Conservation (phyloP, 2,113 vertebrate species). For the Brachirus orientalis region DNA sequence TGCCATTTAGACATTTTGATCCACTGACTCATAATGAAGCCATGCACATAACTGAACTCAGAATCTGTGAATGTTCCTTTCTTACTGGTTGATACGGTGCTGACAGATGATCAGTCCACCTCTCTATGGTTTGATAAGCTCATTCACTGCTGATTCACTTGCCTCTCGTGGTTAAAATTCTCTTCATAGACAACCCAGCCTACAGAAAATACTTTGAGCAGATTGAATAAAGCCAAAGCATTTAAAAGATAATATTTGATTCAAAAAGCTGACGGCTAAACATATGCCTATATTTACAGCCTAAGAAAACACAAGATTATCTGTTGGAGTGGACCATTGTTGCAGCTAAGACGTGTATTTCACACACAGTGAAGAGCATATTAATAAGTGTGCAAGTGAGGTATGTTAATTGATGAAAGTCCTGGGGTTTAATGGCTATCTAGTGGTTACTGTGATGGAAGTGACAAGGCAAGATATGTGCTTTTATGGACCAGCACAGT, state of each 20-base stretch:
- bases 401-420: conserved; percentile 55
- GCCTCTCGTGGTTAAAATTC: neutral
- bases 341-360: conserved; percentile 22
- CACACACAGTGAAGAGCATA: conserved; percentile 36
- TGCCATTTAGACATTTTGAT: conserved; percentile 3
- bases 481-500: conserved; percentile 46
- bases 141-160: conserved; percentile 15
- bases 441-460: conserved; percentile 31
- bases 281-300: no score
- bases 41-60: neutral
- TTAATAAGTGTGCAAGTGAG: conserved; percentile 16
- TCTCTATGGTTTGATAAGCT: neutral
- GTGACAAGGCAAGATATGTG: conserved; percentile 61
- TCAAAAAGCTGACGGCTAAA: no score
- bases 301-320: no score
- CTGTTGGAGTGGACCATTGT: neutral
- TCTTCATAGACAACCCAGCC: neutral
- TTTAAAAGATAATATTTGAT: neutral
- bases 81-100: conserved; percentile 17
- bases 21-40: neutral
- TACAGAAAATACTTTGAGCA: no score
- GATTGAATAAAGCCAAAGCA: neutral
- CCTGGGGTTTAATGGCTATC: conserved; percentile 48
- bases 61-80: neutral
- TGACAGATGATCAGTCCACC: conserved; percentile 6